These are phyloP conservation scores for Dicyrtoma fusca DNA, from an alignment of 2,888 invertebrate genomes.

Conservation along the genomic window DNA sequence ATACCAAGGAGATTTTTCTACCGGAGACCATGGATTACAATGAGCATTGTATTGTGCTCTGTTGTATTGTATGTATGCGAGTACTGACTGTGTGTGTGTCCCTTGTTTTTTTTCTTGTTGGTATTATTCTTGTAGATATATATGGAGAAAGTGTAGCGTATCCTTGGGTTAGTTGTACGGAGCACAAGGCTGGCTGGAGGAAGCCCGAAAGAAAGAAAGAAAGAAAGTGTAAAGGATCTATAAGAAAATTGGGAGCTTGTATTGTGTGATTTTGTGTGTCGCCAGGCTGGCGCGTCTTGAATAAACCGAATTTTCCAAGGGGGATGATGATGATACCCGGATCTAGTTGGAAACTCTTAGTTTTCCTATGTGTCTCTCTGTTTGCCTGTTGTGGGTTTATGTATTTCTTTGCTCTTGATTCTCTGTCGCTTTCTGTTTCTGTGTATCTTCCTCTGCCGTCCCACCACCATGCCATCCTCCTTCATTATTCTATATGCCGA, in stretches of 20 bases:
- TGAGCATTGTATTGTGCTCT: no score
- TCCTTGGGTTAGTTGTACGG: constrained; percentile 4
- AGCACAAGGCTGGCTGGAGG: constrained; percentile 20
- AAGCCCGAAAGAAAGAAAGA: constrained; percentile 26
- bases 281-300: constrained; percentile 49
- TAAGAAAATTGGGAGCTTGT: constrained; percentile 48
- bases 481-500: no score
- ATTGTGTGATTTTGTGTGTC: constrained; percentile 51
- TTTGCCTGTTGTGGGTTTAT: no score
- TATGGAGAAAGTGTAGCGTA: background rate
- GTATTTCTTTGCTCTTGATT: constrained; percentile 16
- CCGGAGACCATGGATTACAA: no score
- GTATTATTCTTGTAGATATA: no score
- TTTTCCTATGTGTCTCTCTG: constrained; percentile 32
- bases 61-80: no score
- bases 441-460: background rate
- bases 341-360: constrained; percentile 30
- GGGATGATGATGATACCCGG: constrained; percentile 44
- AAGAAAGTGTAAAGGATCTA: constrained; percentile 37
- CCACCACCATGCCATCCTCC: constrained; percentile 2
- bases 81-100: no score
- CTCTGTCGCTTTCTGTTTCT: constrained; percentile 11
- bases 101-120: no score
- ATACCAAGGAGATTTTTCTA: no score
- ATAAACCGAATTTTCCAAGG: constrained; percentile 31